Conservation (phyloP, 2,797 vertebrate species). For the Betta splendens region DNA sequence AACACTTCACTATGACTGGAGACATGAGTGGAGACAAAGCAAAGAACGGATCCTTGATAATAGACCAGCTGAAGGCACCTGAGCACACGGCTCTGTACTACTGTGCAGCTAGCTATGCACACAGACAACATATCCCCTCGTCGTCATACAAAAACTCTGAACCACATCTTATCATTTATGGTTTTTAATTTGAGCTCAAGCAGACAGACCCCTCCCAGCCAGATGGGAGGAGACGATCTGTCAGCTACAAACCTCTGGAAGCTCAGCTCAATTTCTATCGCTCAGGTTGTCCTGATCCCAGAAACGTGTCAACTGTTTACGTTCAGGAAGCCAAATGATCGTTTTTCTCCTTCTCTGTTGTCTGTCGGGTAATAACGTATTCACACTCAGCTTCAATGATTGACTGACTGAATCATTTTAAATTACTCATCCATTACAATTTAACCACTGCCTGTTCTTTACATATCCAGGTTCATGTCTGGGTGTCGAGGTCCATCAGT, state of each 20-base stretch:
- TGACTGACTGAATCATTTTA: too few species aligned
- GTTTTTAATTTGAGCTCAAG: background rate
- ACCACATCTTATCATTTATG: background rate
- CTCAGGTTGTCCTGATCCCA: too few species aligned
- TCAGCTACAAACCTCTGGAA: too few species aligned
- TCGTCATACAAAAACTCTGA: constrained; percentile 14
- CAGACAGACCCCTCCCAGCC: background rate
- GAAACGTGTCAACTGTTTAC: too few species aligned
- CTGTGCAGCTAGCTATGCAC: constrained; percentile 22
- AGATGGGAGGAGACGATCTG: background rate
- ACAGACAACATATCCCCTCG: background rate
- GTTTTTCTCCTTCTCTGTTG: constrained; percentile 7
- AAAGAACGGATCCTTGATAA: constrained; percentile 6
- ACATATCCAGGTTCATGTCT: constrained; percentile 44
- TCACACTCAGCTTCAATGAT: too few species aligned
- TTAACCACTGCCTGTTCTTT: too few species aligned
- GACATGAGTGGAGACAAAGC: background rate
- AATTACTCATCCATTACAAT: background rate
- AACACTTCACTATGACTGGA: constrained; percentile 7
- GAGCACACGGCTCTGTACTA: constrained; percentile 24
- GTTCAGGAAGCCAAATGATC: constrained; percentile 11
- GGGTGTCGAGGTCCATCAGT: constrained; percentile 21
- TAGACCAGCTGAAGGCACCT: background rate
- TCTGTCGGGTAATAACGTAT: constrained; percentile 27
- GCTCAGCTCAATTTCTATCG: too few species aligned